phyloP scores from a whole-genome alignment of 2,113 vertebrate species.

The Eulemur macaco region DNA sequence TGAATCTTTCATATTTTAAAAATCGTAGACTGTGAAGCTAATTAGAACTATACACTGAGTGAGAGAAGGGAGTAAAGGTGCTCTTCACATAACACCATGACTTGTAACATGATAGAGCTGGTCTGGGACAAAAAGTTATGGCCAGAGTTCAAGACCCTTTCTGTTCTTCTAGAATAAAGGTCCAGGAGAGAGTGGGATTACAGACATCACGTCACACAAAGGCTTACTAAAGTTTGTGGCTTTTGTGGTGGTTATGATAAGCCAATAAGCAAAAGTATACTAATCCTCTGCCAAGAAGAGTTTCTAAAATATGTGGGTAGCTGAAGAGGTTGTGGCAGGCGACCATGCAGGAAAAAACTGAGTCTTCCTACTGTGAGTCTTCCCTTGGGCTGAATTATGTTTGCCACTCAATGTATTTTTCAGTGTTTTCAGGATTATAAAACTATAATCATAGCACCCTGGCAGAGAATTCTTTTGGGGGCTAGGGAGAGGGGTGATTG shows the following conservation, averaged over 20 bases:
- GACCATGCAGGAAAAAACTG: background rate
- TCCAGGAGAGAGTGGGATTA: background rate
- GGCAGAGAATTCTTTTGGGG: background rate
- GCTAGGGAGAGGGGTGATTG: background rate
- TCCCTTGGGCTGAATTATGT: conserved; percentile 20
- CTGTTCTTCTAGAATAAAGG: background rate
- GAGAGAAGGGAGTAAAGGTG: background rate
- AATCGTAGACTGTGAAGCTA: background rate
- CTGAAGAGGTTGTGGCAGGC: conserved; percentile 21
- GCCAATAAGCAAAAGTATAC: conserved; percentile 25
- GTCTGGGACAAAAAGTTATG: background rate
- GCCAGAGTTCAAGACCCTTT: background rate
- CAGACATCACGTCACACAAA: background rate
- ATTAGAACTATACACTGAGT: background rate
- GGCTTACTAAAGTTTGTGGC: background rate
- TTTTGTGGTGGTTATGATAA: background rate
- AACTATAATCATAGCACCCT: conserved; percentile 33
- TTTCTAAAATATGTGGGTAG: conserved; percentile 39
- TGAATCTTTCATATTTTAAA: conserved; percentile 26
- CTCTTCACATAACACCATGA: background rate
- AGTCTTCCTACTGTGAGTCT: conserved; percentile 12
- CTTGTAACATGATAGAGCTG: background rate
- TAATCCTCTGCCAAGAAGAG: conserved; percentile 33
- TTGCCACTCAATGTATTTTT: conserved; percentile 4
- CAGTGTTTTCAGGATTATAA: conserved; percentile 20